A percentile compares a stretch with the other conserved stretches of the same genome.
Evolutionary conservation across 2,113 vertebrate species (phyloP).

Genomic region (Hyaena hyaena): DNA sequence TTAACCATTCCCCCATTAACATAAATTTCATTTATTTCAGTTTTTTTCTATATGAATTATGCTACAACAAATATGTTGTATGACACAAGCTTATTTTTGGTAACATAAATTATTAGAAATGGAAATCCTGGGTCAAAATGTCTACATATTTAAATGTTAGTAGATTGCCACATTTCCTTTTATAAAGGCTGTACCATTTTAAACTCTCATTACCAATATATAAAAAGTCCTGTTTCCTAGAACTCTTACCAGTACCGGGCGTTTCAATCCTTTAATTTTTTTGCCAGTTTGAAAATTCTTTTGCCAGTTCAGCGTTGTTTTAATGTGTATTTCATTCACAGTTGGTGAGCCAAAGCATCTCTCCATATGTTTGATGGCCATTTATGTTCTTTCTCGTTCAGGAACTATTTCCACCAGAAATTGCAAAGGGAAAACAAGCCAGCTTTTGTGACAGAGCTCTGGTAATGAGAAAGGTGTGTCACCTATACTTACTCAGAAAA

Average conservation of each 20-base stretch:
- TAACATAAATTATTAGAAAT: background rate
- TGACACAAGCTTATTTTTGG: background rate
- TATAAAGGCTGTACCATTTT: background rate
- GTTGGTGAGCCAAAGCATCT: background rate
- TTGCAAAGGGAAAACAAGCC: background rate
- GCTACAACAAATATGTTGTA: background rate
- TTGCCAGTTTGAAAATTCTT: constrained; percentile 6
- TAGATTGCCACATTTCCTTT: constrained; percentile 1
- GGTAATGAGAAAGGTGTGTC: constrained; percentile 1
- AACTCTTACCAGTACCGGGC: background rate
- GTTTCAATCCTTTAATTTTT: constrained; percentile 37
- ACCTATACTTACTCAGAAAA: background rate
- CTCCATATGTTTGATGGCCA: background rate
- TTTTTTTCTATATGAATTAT: constrained; percentile 21
- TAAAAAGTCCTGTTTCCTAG: constrained; percentile 4
- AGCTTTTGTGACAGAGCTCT: background rate
- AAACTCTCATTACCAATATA: background rate
- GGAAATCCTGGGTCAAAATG: background rate
- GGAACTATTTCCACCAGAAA: background rate
- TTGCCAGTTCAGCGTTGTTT: background rate
- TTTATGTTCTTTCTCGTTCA: constrained; percentile 15
- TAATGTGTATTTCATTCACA: constrained; percentile 42
- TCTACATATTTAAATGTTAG: constrained; percentile 4
- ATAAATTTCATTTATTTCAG: constrained; percentile 11
- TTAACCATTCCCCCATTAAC: background rate